Base-by-base conservation (phyloP, 2,888 invertebrate species). In the Lepeophtheirus nordmannii region DNA sequence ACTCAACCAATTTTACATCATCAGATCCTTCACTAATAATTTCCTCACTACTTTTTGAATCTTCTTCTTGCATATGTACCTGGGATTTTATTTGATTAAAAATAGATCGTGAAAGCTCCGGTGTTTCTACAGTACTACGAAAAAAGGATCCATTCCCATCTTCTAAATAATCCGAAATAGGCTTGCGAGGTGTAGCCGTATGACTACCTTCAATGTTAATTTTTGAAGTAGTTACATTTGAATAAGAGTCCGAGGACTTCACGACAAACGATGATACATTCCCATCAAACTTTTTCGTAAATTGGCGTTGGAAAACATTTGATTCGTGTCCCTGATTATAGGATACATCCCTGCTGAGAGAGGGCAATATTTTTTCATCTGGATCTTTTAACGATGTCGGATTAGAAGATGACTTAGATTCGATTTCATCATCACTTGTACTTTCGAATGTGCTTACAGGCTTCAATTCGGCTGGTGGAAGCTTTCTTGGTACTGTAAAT, bases 401-500 rank as follows among this genome's bases (percentile, higher is more conserved):
- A n/a, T 2, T n/a, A n/a, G n/a, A 14, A 17, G 53, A 46, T 17
- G 53, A 14, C 17, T 14, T 17, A 8, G 14, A 14, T 17, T 2
- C 53, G 2, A 5, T 46, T 17, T 46, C 53, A 30, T 30, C 30
- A 14, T 46, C 53, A 17, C 53, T 46, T 17, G n/a, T 17, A n/a
- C 14, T 46, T n/a, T 46, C 53, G n/a, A 17, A 46, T n/a, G 53
- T 14, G 8, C 2, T 46, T 46, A 46, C 53, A 17, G 53, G 53
- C 53, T 61, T 37, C 37, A 61, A 12, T 12, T n/a, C 37, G 2
- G 61, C 30, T 22, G 61, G 61, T 3, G 61, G 61, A 12, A 63
- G 63, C 23, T 56, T 63, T 37, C 53, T 46, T 17, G 63, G 63
- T 12, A 56, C 56, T 14, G 41, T 46, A 30, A 63, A 63, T 10